Evolutionary conservation across 2,888 invertebrate genomes (phyloP).

Genomic region (Drosophila birchii): DNA sequence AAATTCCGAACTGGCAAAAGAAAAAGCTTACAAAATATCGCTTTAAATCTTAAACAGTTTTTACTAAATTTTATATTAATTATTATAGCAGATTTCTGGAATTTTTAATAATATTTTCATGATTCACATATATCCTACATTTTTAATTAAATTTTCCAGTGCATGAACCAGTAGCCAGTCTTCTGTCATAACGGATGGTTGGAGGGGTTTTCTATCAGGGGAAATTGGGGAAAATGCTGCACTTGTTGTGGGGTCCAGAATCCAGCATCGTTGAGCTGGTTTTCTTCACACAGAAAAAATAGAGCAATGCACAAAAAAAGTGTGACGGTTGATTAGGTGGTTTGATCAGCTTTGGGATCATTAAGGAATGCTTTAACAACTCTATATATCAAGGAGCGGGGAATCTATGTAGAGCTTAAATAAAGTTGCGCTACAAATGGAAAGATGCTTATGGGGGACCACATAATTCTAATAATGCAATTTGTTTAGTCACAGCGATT

Average conservation of each 20-base stretch:
- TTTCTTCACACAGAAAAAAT: conserved; percentile 15
- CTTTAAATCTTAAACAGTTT: background rate
- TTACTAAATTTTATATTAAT: background rate
- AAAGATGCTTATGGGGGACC: background rate
- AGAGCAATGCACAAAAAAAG: conserved; percentile 29
- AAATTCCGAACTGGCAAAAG: accelerated
- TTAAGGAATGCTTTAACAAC: conserved; percentile 45
- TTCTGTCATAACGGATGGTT: conserved; percentile 20
- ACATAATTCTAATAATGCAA: background rate
- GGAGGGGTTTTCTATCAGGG: background rate
- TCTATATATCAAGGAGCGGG: conserved; percentile 24
- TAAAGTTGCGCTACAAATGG: conserved; percentile 5
- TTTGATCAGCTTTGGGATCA: conserved; percentile 38
- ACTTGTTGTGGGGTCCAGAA: conserved; percentile 45
- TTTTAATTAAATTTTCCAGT: conserved; percentile 3
- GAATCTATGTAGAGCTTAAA: background rate
- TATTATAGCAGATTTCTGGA: background rate
- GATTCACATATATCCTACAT: background rate
- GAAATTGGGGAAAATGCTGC: background rate
- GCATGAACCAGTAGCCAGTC: conserved; percentile 16
- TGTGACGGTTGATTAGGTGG: conserved; percentile 41
- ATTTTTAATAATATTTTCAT: background rate
- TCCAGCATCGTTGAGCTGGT: conserved; percentile 27
- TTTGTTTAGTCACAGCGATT: background rate
- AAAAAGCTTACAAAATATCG: background rate